Evolutionary conservation across 2,888 invertebrate species (phyloP).

Genomic region (Branchinecta sandiegonensis): DNA sequence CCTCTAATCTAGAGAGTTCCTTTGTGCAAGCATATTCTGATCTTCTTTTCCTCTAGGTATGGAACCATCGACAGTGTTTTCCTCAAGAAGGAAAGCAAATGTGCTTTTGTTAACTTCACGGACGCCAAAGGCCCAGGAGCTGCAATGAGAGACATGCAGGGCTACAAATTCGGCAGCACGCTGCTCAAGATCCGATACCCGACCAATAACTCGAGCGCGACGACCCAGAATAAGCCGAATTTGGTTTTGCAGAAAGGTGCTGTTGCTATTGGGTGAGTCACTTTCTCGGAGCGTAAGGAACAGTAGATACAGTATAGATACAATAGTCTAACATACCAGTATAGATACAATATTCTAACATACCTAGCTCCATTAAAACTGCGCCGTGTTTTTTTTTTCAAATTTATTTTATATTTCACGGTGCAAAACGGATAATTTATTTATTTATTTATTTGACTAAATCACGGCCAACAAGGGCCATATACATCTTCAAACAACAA

Average conservation of each 20-base stretch:
- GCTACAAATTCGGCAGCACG: slow-evolving; percentile 1
- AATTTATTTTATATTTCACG: no score
- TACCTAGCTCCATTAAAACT: no score
- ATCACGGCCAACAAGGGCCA: no score
- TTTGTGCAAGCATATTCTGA: no score
- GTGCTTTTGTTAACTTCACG: slow-evolving; percentile 1
- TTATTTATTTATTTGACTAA: no score
- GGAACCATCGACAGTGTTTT: background rate
- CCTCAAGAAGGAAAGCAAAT: slow-evolving; percentile 3
- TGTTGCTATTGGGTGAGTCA: background rate
- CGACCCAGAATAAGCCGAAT: slow-evolving; percentile 1
- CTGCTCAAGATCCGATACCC: background rate
- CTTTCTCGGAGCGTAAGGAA: background rate
- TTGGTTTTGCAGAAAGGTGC: background rate
- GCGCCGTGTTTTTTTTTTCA: no score
- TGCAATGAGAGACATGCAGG: background rate
- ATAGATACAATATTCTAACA: no score
- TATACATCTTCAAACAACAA: no score
- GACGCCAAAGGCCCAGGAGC: background rate
- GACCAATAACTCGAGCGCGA: background rate
- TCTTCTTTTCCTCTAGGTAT: background rate
- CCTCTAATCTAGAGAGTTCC: no score
- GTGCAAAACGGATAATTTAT: no score
- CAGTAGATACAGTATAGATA: no score
- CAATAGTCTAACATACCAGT: no score